A percentile compares a stretch with the other conserved stretches of the same genome.
Evolutionary conservation across 2,888 invertebrate genomes (phyloP).

Genomic region (Drosophila helvetica): DNA sequence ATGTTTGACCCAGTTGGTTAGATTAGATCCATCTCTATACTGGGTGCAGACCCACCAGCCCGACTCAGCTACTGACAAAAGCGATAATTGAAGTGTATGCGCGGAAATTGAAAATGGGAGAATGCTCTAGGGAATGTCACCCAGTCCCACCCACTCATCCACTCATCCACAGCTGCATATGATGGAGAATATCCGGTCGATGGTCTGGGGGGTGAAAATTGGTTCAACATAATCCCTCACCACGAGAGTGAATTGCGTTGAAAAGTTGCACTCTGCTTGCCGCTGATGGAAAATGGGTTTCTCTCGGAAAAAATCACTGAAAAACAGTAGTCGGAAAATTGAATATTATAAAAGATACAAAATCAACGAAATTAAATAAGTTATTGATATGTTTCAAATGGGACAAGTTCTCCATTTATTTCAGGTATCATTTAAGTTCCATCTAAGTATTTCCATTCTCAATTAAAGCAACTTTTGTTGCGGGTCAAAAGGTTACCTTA

Average conservation of each 20-base stretch:
- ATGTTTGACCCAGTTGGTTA: constrained; percentile 70
- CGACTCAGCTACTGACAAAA: constrained; percentile 1
- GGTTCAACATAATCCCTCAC: constrained; percentile 37
- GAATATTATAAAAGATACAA: background rate
- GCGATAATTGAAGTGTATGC: constrained; percentile 71
- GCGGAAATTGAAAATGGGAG: constrained; percentile 68
- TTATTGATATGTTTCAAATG: background rate
- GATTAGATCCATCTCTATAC: constrained; percentile 17
- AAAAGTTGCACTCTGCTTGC: background rate
- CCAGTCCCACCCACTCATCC: background rate
- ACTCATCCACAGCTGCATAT: constrained; percentile 32
- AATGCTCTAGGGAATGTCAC: constrained; percentile 9
- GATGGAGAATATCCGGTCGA: constrained; percentile 35
- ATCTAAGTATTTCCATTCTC: no score
- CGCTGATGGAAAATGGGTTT: no score
- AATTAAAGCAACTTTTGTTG: constrained; percentile 3
- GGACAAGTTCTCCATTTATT: background rate
- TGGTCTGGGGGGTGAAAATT: constrained; percentile 6
- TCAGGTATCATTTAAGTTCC: no score
- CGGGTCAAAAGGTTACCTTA: background rate
- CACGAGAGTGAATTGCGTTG: constrained; percentile 8
- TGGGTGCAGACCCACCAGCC: no score
- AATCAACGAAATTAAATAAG: background rate
- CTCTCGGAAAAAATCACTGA: background rate
- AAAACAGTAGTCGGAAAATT: background rate